Base-by-base conservation (phyloP, 2,888 invertebrate genomes). In the Acrocera orbiculus region DNA sequence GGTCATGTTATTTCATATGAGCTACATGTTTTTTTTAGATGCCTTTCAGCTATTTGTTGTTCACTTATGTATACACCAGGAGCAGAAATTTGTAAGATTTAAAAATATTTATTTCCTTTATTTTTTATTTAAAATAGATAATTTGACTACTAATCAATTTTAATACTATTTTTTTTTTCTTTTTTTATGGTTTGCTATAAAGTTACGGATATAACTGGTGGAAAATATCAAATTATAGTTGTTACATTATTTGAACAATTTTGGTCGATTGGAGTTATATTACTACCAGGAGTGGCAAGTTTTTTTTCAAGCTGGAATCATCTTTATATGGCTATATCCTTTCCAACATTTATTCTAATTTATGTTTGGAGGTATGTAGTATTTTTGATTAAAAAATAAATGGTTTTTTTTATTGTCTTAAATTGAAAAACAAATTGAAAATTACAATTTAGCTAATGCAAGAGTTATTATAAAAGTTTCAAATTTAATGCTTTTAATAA, bases 201-300 rank as follows among this genome's bases (percentile, higher is more conserved):
- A 64, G 63, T 63, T 50, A 47, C 53, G 27, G 63, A 63, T 40
- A 62, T 63, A 33, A 59, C 58, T 5, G 55, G 55, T 13, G 63
- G 62, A 23, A 59, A 53, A 14, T 54, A 56, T 40, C 53, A 53
- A 35, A 58, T 55, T 3, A 55, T 56, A 23, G 53, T 58, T 2
- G 49, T 52, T 9, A 57, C 59, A 3, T 48, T 60, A 7, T 64
- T 62, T 40, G 64, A 64, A 40, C 57, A 58, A 36, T 62, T 63
- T 44, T 64, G 64, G 64, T 63, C 63, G 10, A 49, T 64, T 42
- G 63, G 63, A 11, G 62, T 64, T n/a, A 61, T 64, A 43, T 43
- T 62, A 43, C 44, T 64, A 38, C 62, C 63, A 4, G 55, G 54
- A 3, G 49, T 64, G 4, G 59, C 60, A n/a, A 58, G 58, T 37